Evolutionary conservation across 2,113 vertebrate species (phyloP).

Genomic region (Chaenocephalus aceratus): DNA sequence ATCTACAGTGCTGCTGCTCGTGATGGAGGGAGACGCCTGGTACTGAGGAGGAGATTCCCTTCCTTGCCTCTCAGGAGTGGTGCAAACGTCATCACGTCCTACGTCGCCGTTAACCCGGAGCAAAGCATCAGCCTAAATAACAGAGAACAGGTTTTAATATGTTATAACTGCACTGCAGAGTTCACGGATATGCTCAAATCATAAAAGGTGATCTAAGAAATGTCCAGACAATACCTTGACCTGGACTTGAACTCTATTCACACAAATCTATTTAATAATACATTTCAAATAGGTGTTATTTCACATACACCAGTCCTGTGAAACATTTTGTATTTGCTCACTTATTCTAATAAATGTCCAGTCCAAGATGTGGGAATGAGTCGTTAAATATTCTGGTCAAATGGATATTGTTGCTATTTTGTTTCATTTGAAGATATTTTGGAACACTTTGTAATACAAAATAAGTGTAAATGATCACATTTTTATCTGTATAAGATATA

Average conservation of each 20-base stretch:
- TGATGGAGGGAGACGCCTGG: slow-evolving; percentile 62
- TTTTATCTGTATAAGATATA: not conserved
- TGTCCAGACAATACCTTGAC: not conserved
- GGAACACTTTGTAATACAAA: not conserved
- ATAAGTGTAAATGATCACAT: not conserved
- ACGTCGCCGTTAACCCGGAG: slow-evolving; percentile 87
- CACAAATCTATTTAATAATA: not conserved
- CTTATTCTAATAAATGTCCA: no score
- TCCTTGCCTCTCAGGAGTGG: slow-evolving; percentile 72
- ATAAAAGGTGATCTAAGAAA: not conserved
- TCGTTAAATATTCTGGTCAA: no score
- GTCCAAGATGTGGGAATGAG: no score
- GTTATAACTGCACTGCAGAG: not conserved
- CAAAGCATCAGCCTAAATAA: slow-evolving; percentile 86
- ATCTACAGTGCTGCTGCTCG: slow-evolving; percentile 13
- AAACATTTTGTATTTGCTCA: no score
- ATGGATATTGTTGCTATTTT: not conserved
- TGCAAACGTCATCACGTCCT: slow-evolving; percentile 64
- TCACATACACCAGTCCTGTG: not conserved
- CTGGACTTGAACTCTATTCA: no score
- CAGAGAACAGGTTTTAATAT: slow-evolving; percentile 1
- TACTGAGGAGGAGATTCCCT: slow-evolving; percentile 72
- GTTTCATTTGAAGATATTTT: not conserved
- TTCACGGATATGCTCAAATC: not conserved
- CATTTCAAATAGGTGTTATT: not conserved